These are phyloP conservation scores for Drosophila elegans DNA, from an alignment of 1,140 invertebrate genomes.

Conservation along the genomic window DNA sequence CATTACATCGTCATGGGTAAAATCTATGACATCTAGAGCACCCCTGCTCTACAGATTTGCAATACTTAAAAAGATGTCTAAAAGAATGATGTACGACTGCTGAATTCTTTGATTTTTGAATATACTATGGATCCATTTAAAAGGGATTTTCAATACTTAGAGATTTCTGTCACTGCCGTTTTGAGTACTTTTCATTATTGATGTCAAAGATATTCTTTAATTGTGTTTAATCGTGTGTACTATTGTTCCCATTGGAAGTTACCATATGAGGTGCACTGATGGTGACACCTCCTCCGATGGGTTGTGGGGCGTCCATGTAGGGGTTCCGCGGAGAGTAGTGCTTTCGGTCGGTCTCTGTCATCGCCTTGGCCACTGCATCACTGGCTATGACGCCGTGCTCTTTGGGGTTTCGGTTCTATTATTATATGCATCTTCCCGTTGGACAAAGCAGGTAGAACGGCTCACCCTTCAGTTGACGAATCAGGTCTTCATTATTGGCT, in stretches of 20 bases:
- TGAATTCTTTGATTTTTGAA: too few species aligned
- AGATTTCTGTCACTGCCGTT: too few species aligned
- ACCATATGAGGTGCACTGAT: conserved; percentile 99
- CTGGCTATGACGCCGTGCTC: conserved; percentile 94
- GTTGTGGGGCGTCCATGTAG: conserved; percentile 96
- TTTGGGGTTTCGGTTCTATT: conserved; percentile 84
- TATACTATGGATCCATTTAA: too few species aligned
- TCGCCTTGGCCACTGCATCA: conserved; percentile 91
- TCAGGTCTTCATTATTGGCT: conserved; percentile 92
- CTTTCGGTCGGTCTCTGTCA: conserved; percentile 94
- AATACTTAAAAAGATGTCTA: too few species aligned
- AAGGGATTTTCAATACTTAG: too few species aligned
- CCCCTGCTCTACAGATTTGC: too few species aligned
- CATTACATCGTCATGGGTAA: too few species aligned
- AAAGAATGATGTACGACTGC: too few species aligned
- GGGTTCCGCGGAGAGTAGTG: conserved; percentile 88
- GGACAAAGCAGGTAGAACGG: not conserved
- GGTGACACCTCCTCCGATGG: conserved; percentile 95
- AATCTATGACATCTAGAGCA: too few species aligned
- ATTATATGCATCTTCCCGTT: conserved; percentile 22
- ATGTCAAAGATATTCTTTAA: too few species aligned
- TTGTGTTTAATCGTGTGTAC: too few species aligned
- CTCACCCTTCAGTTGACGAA: conserved; percentile 92
- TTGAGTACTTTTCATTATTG: too few species aligned
- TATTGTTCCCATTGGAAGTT: conserved; percentile 31